Evolutionary conservation across 2,113 vertebrate species (phyloP), one percentile per base, ranked within the genome.

Genomic region (Nothoprocta pentlandii): DNA sequence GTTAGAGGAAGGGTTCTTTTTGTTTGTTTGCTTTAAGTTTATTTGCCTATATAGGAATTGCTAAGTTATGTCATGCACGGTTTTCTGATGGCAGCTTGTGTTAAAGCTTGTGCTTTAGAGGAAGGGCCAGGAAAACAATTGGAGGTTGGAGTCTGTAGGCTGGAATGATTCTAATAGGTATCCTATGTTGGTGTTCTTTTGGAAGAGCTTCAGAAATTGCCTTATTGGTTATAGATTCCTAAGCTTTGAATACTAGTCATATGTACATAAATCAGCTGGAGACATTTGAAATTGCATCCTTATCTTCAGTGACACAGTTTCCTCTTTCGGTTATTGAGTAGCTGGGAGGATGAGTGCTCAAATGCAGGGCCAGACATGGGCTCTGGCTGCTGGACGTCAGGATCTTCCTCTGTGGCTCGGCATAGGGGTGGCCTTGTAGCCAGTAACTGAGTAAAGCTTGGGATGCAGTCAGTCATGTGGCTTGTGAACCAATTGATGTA

Each of bases 11-110:
- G 14, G 21, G 36, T 39, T 39, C 36, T 39, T 34, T 25, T 63
- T 36, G 20, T 75, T 12, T 39, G 36, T 39, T 39, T 39, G 36
- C 8, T 39, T 39, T 39, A 39, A 39, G 36, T 39, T 39, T 39
- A 39, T 39, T 74, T 47, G 12, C 7, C 7, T 28, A 3, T 49
- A 5, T 23, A 75, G 10, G 20, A 59, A 12, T 58, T 26, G 23
- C 5, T 2, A 47, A 22, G 2, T 25, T 69, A 3, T 9, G 62
- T 21, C 1, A 1, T 39, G 5, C 13, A 1, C 39, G 8, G 67
- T 3, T 75, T 67, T 85, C 77, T 47, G 26, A 39, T 34, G 44
- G 7, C 47, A 51, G 17, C 12, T 69, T 66, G 67, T 12, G 34
- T 26, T 81, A 5, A 41, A 49, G 22, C 12, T 68, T 66, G 63